phyloP scores from a whole-genome alignment of 2,113 vertebrate species.

The Smithornis capensis region DNA sequence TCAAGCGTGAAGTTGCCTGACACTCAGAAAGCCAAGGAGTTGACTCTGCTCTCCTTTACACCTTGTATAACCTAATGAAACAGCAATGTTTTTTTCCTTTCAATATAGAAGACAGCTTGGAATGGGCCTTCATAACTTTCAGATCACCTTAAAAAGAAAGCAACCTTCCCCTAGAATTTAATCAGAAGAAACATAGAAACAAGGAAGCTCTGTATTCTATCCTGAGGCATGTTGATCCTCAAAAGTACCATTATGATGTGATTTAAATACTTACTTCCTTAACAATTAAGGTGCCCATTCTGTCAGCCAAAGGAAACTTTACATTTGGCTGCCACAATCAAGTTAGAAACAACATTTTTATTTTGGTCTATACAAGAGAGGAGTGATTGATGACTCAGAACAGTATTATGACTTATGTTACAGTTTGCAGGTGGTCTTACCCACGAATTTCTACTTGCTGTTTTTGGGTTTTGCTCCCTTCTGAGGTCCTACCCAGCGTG shows the following conservation, averaged over 20 bases:
- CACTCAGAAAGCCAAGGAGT: neutral
- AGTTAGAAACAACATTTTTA: neutral
- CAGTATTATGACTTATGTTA: neutral
- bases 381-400: neutral
- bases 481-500: neutral
- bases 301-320: neutral
- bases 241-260: neutral
- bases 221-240: neutral
- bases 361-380: neutral
- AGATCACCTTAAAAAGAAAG: neutral
- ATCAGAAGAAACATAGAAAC: neutral
- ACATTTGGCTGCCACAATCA: neutral
- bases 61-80: constrained; percentile 21
- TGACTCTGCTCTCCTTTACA: neutral
- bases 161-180: neutral
- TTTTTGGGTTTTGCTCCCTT: neutral
- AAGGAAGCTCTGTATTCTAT: neutral
- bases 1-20: constrained; percentile 25
- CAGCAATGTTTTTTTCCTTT: neutral
- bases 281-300: neutral
- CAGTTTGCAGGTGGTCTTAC: neutral
- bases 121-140: neutral
- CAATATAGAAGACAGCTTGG: neutral
- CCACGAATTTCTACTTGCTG: neutral
- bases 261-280: neutral